These are phyloP conservation scores for Drosophila chauvacae DNA, from an alignment of 1,140 invertebrate genomes.

Conservation along the genomic window DNA sequence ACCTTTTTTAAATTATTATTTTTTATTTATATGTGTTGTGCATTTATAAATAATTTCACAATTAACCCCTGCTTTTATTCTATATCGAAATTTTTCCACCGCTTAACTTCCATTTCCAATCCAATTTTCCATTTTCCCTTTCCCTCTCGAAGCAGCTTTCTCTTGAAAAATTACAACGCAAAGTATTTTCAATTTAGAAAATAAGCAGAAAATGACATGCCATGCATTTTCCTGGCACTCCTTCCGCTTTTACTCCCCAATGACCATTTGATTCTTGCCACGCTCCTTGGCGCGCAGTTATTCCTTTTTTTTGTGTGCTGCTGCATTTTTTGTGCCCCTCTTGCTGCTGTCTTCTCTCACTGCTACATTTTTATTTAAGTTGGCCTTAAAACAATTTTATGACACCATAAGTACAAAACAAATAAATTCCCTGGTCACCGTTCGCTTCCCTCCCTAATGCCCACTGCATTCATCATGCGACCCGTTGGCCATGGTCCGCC, in stretches of 20 bases:
- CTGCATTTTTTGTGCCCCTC: slow-evolving; percentile 42
- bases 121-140: neutral
- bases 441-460: slow-evolving; percentile 62
- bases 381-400: slow-evolving; percentile 82
- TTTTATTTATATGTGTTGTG: neutral
- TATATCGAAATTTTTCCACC: neutral
- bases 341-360: slow-evolving; percentile 17
- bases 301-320: slow-evolving; percentile 6
- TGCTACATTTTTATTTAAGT: slow-evolving; percentile 71
- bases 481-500: slow-evolving; percentile 57
- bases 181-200: slow-evolving; percentile 75
- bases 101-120: neutral
- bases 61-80: neutral
- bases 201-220: slow-evolving; percentile 69
- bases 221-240: slow-evolving; percentile 52
- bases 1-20: neutral
- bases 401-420: slow-evolving; percentile 82
- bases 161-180: slow-evolving; percentile 58
- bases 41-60: neutral
- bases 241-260: slow-evolving; percentile 33
- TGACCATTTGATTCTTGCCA: slow-evolving; percentile 62
- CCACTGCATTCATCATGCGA: slow-evolving; percentile 78
- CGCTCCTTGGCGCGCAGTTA: slow-evolving; percentile 2
- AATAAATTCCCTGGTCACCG: slow-evolving; percentile 72
- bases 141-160: slow-evolving; percentile 10